Base-by-base conservation (phyloP, 2,113 vertebrate species). In the Hylia prasina region DNA sequence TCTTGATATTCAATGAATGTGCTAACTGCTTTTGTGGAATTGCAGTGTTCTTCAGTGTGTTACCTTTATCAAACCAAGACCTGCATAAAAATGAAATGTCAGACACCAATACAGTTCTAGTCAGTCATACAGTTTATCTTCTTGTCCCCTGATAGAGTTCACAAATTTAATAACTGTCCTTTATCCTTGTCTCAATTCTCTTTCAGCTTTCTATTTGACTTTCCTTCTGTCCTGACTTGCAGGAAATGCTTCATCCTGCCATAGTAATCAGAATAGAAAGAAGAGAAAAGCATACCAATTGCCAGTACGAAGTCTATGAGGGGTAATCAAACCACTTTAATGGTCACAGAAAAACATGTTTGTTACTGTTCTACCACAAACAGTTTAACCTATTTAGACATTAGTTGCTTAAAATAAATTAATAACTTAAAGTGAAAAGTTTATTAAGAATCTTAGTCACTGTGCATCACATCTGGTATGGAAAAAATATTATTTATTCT, bases 101-200 rank as follows among this genome's bases (percentile, higher is more conserved):
- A 98, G 97, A 97, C 95, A 97, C 96, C 94, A 97, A 94, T 97
- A 97, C 84, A 89, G 66, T 97, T 96, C 95, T 51, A 98, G 95
- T 93, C 96, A 95, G 93, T 93, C 95, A 94, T 51, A 90, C 33
- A 96, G 96, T 98, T 98, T 98, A 98, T 98, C 98, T 98, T 97
- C 96, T 94, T 97, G 95, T 97, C 95, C 97, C 82, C 93, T 95
- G 94, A 97, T 97, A 97, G 96, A 97, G 96, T 97, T 98, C 97
- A 97, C 97, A 97, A 97, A 98, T 98, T 98, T 98, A 98, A 98
- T 98, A 98, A 98, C 96, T 97, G 96, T 93, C 93, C 96, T 98
- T 98, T 98, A 96, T 98, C 94, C 94, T 96, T 81, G 89, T 94
- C 96, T 97, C 96, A 93, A 78, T 97, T 97, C 92, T 94, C 65